Evolutionary conservation across 2,113 vertebrate genomes (phyloP).

Genomic region (Lepus americanus): DNA sequence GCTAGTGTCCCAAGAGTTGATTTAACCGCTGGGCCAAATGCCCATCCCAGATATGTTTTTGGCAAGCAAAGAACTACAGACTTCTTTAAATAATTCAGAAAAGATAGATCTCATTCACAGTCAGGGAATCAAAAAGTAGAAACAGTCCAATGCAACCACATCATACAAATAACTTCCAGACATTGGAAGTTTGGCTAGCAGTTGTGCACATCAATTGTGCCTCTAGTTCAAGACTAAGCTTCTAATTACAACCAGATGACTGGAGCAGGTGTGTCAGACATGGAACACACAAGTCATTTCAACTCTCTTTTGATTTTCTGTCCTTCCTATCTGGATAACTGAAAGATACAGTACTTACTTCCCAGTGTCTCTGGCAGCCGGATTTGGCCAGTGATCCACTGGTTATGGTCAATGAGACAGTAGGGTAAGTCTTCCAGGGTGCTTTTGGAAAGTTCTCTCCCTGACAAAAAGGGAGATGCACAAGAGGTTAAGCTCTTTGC

Average conservation of each 20-base stretch:
- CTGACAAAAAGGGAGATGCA: background rate
- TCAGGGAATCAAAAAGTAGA: background rate
- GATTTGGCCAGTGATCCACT: background rate
- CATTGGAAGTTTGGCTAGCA: background rate
- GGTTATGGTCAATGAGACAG: background rate
- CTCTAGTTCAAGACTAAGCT: background rate
- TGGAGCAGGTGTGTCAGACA: background rate
- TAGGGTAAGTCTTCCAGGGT: background rate
- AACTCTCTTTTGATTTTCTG: background rate
- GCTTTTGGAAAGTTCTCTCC: conserved; percentile 32
- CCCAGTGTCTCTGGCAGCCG: background rate
- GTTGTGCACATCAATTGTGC: background rate
- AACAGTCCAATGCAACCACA: background rate
- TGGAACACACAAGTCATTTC: background rate
- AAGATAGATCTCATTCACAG: background rate
- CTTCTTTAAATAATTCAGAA: background rate
- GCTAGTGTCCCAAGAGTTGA: no score
- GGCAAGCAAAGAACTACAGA: background rate
- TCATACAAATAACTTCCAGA: conserved; percentile 10
- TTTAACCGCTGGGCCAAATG: no score
- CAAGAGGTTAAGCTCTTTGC: background rate
- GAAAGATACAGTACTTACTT: background rate
- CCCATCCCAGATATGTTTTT: background rate
- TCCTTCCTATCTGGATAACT: background rate
- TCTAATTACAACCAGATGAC: background rate